Base-by-base conservation (phyloP, 2,888 invertebrate genomes). In the Biston stratarius region DNA sequence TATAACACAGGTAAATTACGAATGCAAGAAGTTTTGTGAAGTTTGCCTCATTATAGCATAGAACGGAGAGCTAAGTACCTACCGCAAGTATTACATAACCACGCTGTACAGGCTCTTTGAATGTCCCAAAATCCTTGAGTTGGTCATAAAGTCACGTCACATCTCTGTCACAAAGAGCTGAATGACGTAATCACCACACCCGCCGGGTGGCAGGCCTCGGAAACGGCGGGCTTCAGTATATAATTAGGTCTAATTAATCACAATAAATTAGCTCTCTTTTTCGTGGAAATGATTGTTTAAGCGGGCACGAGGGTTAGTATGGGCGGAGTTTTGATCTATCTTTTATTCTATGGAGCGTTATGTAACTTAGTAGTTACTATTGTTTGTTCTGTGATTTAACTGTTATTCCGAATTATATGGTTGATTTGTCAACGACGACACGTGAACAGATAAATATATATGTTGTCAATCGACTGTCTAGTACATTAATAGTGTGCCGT, bases 131-230 rank as follows among this genome's bases (percentile, higher is more conserved):
- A 61, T 64, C 66, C 64, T 60, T 58, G 51, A 69, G 70, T 59
- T 57, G 24, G 57, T 59, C 56, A 55, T 55, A 49, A 58, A 59
- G 55, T 48, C 60, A 56, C 69, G 69, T 71, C 38, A 38, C 38
- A 38, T 8, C 38, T 38, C 24, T 24, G 24, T 24, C 64, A 69
- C 67, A 71, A 70, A 73, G 71, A 70, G 52, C 51, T 67, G 59
- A 59, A 71, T 73, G 71, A 71, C 67, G 69, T 73, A 74, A 72
- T 71, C 58, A 64, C 71, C 72, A 48, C 74, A 67, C 69, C 74
- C 64, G n/a, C 8, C 15, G 52, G 42, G 42, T 55, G 61, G 56
- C 45, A 44, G 42, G 24, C 55, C 65, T 65, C 59, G 40, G 53
- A 69, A 68, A 62, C 67, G 48, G 63, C 70, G 36, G 53, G 60